Base-by-base conservation (phyloP, 2,113 vertebrate species). In the Orthochromis malagaraziensis region DNA sequence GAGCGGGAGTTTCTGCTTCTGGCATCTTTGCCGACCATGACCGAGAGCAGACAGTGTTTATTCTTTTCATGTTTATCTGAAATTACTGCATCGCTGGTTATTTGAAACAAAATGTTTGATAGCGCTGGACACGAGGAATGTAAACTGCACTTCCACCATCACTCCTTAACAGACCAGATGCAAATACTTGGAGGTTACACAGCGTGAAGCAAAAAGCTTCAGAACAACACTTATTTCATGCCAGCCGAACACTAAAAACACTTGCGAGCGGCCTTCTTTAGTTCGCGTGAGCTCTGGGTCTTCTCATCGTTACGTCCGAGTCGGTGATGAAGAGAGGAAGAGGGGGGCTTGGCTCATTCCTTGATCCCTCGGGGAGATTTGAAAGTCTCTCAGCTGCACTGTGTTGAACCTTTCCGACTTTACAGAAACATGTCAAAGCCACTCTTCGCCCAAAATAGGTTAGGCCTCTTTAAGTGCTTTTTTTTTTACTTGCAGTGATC, bases 11-110 rank as follows among this genome's bases (percentile, higher is more conserved):
- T 49, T 49, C 73, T 33, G 70, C 70, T 49, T 77, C 70, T 77
- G 24, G 45, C 10, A 49, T 77, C 70, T 29, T 14, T 77, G 45
- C 17, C 4, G 21, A 49, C 16, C 42, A 49, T 49, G 70, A 77
- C 45, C 6, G 10, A 49, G 70, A 51, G 45, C 26, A 51, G 73
- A 5, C 45, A 12, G 17, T 33, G 73, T 77, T 77, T 77, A 19
- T 51, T 77, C 73, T 77, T 51, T 77, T 77, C 45, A 19, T 92
- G 92, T 94, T 94, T 92, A 90, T 89, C 82, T 63, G 45, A 86
- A 81, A 86, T 87, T 80, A 70, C 86, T 24, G 90, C 89, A 88
- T 93, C 87, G 45, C 57, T 42, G 90, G 53, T 88, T 87, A 86
- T 87, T 45, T 73, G 81, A 92, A 57, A 75, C 79, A 79, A 63